These are phyloP conservation scores for Pachycephus smyrnensis DNA, from an alignment of 2,888 invertebrate species.

Conservation along the genomic window DNA sequence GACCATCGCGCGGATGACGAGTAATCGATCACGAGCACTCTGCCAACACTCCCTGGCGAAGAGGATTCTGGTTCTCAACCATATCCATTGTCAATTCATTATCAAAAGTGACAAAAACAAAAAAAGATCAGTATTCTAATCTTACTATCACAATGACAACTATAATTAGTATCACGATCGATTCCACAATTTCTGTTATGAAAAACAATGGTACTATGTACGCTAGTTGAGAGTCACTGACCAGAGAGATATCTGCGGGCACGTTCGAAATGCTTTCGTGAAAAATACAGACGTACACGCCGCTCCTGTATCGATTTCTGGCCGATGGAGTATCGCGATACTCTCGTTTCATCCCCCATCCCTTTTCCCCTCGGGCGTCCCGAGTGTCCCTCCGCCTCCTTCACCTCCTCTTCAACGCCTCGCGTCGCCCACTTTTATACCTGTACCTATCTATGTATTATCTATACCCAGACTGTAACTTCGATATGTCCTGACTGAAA, in stretches of 20 bases:
- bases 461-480: too few species aligned
- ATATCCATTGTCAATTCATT: slow-evolving; percentile 23
- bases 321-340: slow-evolving; percentile 55
- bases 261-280: slow-evolving; percentile 55
- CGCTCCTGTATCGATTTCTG: slow-evolving; percentile 57
- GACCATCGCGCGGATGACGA: slow-evolving; percentile 60
- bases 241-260: slow-evolving; percentile 41
- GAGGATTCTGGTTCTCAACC: slow-evolving; percentile 41
- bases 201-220: too few species aligned
- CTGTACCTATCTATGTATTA: too few species aligned
- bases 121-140: too few species aligned
- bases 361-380: slow-evolving; percentile 13
- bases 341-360: slow-evolving; percentile 10
- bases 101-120: too few species aligned
- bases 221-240: slow-evolving; percentile 39
- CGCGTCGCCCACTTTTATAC: slow-evolving; percentile 2
- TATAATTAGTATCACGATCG: too few species aligned
- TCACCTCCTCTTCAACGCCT: slow-evolving; percentile 11
- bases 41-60: slow-evolving; percentile 54
- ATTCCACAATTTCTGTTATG: too few species aligned
- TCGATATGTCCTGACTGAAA: too few species aligned
- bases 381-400: slow-evolving; percentile 24
- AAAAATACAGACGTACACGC: slow-evolving; percentile 40
- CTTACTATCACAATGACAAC: too few species aligned
- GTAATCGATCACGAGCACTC: slow-evolving; percentile 65